A percentile compares a stretch with the other conserved stretches of the same genome.
phyloP scores from a whole-genome alignment of 2,797 vertebrate species.

The Pseudomugil gertrudae region DNA sequence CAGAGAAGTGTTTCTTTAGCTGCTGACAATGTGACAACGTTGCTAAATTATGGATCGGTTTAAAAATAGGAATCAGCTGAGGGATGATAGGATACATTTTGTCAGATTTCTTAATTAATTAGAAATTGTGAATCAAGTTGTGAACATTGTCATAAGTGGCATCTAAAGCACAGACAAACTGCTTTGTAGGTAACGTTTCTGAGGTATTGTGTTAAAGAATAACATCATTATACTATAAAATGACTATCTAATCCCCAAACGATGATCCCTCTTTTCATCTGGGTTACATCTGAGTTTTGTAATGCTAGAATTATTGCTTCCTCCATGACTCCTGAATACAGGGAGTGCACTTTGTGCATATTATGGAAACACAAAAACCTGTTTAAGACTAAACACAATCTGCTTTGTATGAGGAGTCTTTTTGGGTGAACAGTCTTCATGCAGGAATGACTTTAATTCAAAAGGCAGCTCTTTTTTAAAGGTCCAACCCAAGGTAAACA shows the following conservation, averaged over 20 bases:
- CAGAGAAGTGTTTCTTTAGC: conserved; percentile 20
- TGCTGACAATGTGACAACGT: conserved; percentile 4
- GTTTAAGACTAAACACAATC: conserved; percentile 5
- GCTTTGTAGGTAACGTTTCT: conserved; percentile 22
- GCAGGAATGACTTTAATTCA: conserved; percentile 18
- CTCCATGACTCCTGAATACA: background rate
- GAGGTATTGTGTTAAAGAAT: background rate
- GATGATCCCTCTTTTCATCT: conserved; percentile 12
- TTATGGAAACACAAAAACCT: conserved; percentile 20
- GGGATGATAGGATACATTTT: background rate
- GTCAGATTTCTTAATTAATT: background rate
- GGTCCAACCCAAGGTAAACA: conserved; percentile 45
- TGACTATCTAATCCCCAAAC: conserved; percentile 7
- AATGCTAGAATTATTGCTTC: background rate
- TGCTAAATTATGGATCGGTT: conserved; percentile 21
- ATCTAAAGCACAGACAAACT: background rate
- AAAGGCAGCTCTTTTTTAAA: conserved; percentile 31
- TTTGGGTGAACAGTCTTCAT: conserved; percentile 2
- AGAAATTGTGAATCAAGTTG: background rate
- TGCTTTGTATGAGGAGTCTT: conserved; percentile 15
- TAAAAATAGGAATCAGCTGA: background rate
- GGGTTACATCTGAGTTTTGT: background rate
- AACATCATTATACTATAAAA: background rate
- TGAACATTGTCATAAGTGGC: background rate
- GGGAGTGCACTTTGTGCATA: conserved; percentile 9